Evolutionary conservation across 2,113 vertebrate species (phyloP), one percentile per base, ranked within the genome.

Genomic region (Tauraco erythrolophus): DNA sequence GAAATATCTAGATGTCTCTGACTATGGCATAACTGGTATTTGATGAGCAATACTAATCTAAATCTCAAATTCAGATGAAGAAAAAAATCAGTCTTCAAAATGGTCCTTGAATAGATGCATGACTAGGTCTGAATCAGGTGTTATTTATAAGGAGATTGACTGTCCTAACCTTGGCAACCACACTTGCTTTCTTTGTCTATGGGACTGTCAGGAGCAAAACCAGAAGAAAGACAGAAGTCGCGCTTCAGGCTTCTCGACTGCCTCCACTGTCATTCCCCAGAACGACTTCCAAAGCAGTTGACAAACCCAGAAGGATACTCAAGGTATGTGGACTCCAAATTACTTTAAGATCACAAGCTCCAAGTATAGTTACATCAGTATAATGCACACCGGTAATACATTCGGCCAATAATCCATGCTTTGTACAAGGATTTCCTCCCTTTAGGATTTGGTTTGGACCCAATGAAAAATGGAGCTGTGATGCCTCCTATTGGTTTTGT

Each of bases 401-500:
- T 25, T 30, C 84, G 85, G 58, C 33, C 30, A 88, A 65, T 45
- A 94, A 84, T 23, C 18, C 35, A 12, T 27, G 12, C 33, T 70
- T 71, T 71, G 2, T 9, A 14, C 11, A 7, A 37, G 14, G 12
- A 46, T 70, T 85, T 66, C 11, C 24, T 10, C 28, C 11, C 17
- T 81, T 66, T 11, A 58, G 19, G 21, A 3, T 28, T 61, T 74
- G 11, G 28, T 80, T 84, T 68, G 64, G 19, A 51, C 21, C 28
- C 39, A 75, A 58, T 35, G 46, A 90, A 95, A 91, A 88, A 71
- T 92, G 64, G 65, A 94, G 56, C 46, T 91, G 85, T 74, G 64
- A 68, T 94, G 96, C 95, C 96, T 95, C 96, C 92, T 94, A 27
- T 88, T 91, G 97, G 68, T 48, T 92, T 65, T 68, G 4, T 46